These are phyloP conservation scores for Probaryconus sp. DNA, from an alignment of 1,140 invertebrate species.

Conservation along the genomic window DNA sequence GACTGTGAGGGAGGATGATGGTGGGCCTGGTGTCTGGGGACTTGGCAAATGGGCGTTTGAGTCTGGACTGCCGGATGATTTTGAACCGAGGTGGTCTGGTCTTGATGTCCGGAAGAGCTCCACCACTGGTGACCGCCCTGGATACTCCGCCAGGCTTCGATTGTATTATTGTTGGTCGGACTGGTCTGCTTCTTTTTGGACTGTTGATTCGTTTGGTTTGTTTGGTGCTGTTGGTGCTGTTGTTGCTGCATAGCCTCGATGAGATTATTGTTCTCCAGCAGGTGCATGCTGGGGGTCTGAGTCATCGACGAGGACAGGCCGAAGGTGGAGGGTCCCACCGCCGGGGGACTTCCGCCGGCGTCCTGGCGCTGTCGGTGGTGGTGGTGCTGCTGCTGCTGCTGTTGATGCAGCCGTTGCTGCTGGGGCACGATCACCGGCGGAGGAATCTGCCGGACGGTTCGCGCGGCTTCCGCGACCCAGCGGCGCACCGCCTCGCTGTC, in stretches of 20 bases:
- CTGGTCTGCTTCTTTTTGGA: constrained; percentile 75
- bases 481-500: constrained; percentile 77
- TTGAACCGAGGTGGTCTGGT: constrained; percentile 59
- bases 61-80: constrained; percentile 54
- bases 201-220: too few species aligned
- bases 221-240: constrained; percentile 62
- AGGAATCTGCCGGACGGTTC: constrained; percentile 74
- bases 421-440: constrained; percentile 67
- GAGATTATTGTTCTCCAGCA: constrained; percentile 75
- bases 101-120: constrained; percentile 68
- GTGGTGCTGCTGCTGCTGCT: constrained; percentile 60
- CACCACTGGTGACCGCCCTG: constrained; percentile 76
- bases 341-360: constrained; percentile 63
- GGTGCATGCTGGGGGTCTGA: constrained; percentile 76
- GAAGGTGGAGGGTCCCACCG: constrained; percentile 64
- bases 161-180: constrained; percentile 77
- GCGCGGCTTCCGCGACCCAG: constrained; percentile 76
- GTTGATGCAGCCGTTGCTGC: constrained; percentile 45
- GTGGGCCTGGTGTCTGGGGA: constrained; percentile 66
- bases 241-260: constrained; percentile 70
- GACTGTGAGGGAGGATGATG: constrained; percentile 58
- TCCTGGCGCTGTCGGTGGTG: constrained; percentile 65
- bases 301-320: constrained; percentile 73
- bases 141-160: constrained; percentile 75
- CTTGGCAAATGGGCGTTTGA: constrained; percentile 66